Evolutionary conservation across 2,113 vertebrate species (phyloP), one percentile per base, ranked within the genome.

Genomic region (Cinclus cinclus): DNA sequence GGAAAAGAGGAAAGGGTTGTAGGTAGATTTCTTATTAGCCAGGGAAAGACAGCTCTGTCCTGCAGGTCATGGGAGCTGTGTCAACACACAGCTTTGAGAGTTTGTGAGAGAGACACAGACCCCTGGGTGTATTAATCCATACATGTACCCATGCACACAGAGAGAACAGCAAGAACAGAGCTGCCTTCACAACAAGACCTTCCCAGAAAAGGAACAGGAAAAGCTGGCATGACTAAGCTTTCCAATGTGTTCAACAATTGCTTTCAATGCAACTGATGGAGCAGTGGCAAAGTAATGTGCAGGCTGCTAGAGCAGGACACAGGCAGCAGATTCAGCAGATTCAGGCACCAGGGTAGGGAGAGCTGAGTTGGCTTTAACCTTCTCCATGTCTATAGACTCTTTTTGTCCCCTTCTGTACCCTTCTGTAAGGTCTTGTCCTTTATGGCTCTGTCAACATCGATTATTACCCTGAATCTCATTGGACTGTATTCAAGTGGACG

Each of bases 261-360:
- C 23, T 52, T 63, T 49, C 71, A 53, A n/a, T 11, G 20, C 2
- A 3, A 20, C 28, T 44, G 62, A 30, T 23, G 67, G 47, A 83
- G 46, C 37, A 17, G 15, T 0, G 2, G 50, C 39, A 69, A 87
- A 56, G 9, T 22, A 62, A 21, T 1, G 15, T 10, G 33, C 31
- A 53, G 41, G n/a, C 23, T 2, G 0, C 56, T 49, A 49, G 15
- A 55, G 30, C 15, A 21, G n/a, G 11, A 59, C 50, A 33, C 0
- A 1, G 17, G 37, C 14, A 74, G 46, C 11, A 50, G 63, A 31
- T 42, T 52, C 9, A 53, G 63, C 23, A 77, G 50, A 42, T 44
- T 58, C 31, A 46, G 73, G 19, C 37, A 71, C 2, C 8, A 6
- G 47, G 20, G 50, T 8, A 33, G 31, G 15, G 42, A 60, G 25